Conservation (phyloP, 2,113 vertebrate genomes). For the Prionailurus bengalensis region DNA sequence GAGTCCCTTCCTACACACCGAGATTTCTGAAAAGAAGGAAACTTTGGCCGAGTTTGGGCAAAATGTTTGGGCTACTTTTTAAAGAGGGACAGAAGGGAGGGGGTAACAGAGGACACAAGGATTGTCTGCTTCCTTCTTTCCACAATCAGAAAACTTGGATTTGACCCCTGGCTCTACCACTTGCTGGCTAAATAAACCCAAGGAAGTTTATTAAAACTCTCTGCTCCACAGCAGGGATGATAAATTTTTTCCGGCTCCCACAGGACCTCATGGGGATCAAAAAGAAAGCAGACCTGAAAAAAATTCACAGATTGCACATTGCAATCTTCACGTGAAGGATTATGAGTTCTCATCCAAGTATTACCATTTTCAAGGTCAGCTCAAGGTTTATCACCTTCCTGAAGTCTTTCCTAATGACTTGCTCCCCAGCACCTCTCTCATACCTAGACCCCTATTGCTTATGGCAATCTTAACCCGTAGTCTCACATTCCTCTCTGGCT, state of each 20-base stretch:
- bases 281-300: background rate
- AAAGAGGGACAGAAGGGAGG: background rate
- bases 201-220: background rate
- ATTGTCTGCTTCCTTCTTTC: background rate
- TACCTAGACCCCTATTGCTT: background rate
- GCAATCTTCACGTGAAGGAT: background rate
- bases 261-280: background rate
- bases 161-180: background rate
- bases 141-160: background rate
- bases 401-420: background rate
- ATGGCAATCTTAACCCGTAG: background rate
- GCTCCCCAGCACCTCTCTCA: background rate
- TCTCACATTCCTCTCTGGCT: background rate
- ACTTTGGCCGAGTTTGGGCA: background rate
- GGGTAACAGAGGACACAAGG: background rate
- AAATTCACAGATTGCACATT: background rate
- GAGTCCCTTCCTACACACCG: background rate
- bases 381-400: background rate
- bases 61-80: conserved; percentile 2
- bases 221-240: background rate
- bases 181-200: background rate
- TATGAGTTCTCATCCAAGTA: background rate
- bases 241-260: background rate
- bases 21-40: conserved; percentile 22
- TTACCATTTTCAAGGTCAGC: background rate